Conservation (phyloP, 2,113 vertebrate genomes). For the Platichthys stellatus region DNA sequence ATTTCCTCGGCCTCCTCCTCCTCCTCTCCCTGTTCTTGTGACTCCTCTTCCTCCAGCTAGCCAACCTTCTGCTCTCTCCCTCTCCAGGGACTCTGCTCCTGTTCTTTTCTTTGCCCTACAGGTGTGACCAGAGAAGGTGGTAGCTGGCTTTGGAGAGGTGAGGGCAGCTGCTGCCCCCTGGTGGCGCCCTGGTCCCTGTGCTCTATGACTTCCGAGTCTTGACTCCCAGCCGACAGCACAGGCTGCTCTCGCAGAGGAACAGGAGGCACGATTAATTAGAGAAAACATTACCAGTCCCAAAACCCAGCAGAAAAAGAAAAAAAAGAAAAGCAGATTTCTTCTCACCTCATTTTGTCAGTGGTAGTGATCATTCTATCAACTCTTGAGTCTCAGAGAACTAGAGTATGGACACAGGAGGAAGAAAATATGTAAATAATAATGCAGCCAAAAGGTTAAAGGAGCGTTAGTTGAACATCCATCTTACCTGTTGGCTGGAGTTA, state of each 20-base stretch:
- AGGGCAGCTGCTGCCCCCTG: slow-evolving; percentile 74
- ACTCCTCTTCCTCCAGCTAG: slow-evolving; percentile 50
- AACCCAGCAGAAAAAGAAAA: neutral
- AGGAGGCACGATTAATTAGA: slow-evolving; percentile 8
- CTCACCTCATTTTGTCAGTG: slow-evolving; percentile 60
- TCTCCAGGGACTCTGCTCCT: slow-evolving; percentile 63
- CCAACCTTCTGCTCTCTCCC: slow-evolving; percentile 52
- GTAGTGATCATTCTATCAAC: slow-evolving; percentile 82
- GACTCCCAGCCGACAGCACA: slow-evolving; percentile 58
- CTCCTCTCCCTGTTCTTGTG: slow-evolving; percentile 24
- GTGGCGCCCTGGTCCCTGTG: slow-evolving; percentile 68
- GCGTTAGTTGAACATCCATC: neutral
- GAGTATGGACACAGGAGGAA: slow-evolving; percentile 16
- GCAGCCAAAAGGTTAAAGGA: neutral
- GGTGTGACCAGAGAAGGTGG: slow-evolving; percentile 84
- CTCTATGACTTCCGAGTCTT: slow-evolving; percentile 54
- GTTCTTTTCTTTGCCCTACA: slow-evolving; percentile 19
- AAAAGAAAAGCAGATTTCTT: neutral
- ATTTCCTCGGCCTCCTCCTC: slow-evolving; percentile 42
- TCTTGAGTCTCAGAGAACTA: slow-evolving; percentile 87
- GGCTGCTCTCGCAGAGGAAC: slow-evolving; percentile 41
- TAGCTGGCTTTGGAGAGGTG: slow-evolving; percentile 77
- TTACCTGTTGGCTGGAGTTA: slow-evolving; percentile 92
- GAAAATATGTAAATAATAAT: neutral
- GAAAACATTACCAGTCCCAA: neutral